Base-by-base conservation (phyloP, 2,797 vertebrate genomes). In the Malacoraja senta region DNA sequence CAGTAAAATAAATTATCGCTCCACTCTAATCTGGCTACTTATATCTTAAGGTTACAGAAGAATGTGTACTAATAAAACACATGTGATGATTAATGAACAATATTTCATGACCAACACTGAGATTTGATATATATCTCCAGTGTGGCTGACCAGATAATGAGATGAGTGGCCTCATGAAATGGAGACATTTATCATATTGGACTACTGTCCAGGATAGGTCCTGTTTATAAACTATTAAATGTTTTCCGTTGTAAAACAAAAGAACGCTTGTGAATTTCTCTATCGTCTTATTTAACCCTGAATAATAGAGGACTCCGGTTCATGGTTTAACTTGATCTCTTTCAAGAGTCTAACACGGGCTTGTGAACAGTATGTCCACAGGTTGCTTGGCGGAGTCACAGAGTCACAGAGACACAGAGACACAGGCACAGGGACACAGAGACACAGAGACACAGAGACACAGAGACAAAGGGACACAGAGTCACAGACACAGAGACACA, bases 81-180 rank as follows among this genome's bases (percentile, higher is more conserved):
- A 88, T 88, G 84, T 88, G 84, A 68, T 88, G 84, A 88, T 88
- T 88, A 88, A 88, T 68, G 68, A 63, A 88, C 84, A 88, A 88
- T 88, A 88, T 88, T 88, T 88, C 84, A 88, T 68, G 84, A 88
- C 84, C 63, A 88, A 68, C 84, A 68, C 19, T 68, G n/a, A 88
- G 84, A 68, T 68, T 88, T 68, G 84, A 88, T 68, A 88, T 65
- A 88, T 88, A 88, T 68, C 84, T 88, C 19, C n/a, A 35, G n/a
- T 35, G 84, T 68, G 84, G 84, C 65, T 88, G 84, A 68, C 84
- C 84, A 88, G 84, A 88, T 88, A 88, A 88, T 88, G 84, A 88
- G 84, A 68, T 88, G 84, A n/a, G 9, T 88, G 84, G 63, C 84
- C 84, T 88, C 84, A 68, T 68, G 84, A 68, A 68, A 32, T 88